phyloP scores from a whole-genome alignment of 2,113 vertebrate genomes.

The Meleagris gallopavo region DNA sequence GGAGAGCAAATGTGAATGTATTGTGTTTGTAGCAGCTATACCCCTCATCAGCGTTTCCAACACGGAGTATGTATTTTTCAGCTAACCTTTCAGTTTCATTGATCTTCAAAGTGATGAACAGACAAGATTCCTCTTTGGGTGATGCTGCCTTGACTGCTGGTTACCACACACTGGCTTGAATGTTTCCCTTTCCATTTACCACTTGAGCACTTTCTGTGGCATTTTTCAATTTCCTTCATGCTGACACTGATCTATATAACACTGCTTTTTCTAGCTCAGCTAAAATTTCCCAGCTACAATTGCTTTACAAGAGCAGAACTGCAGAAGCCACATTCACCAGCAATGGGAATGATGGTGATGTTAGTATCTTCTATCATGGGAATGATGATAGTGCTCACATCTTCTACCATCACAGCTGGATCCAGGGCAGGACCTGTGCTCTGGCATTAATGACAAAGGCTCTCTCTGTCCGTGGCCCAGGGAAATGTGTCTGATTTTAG shows the following conservation, averaged over 20 bases:
- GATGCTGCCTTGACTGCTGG: rapidly evolving
- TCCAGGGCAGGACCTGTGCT: neutral
- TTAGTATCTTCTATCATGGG: neutral
- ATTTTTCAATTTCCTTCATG: neutral
- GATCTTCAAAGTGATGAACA: neutral
- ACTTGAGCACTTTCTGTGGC: neutral
- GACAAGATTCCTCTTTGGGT: neutral
- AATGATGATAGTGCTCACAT: neutral
- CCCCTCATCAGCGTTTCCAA: neutral
- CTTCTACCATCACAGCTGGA: neutral
- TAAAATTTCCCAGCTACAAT: neutral
- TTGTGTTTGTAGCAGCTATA: neutral
- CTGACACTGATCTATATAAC: neutral
- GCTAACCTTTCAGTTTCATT: neutral
- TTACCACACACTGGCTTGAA: neutral
- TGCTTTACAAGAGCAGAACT: neutral
- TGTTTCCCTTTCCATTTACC: neutral
- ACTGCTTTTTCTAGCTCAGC: neutral
- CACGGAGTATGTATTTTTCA: rapidly evolving
- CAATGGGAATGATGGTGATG: neutral
- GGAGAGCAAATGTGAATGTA: neutral
- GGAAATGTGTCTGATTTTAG: neutral
- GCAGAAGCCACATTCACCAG: neutral
- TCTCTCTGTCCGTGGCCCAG: neutral
- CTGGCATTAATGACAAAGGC: neutral